These are phyloP conservation scores for Leuciscus waleckii DNA, from an alignment of 2,797 vertebrate genomes.

Conservation along the genomic window DNA sequence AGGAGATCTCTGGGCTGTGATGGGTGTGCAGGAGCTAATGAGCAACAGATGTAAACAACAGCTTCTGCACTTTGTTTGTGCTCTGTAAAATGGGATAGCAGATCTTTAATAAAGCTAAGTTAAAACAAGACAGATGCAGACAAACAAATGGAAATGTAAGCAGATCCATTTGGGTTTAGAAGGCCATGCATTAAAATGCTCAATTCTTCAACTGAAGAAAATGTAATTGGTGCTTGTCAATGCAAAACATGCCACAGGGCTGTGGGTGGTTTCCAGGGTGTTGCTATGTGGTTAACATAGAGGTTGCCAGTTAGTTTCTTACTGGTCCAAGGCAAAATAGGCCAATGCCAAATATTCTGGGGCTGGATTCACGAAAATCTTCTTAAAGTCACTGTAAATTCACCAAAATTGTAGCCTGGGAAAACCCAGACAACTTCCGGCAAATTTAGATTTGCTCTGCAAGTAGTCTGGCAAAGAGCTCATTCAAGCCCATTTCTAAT, in stretches of 20 bases:
- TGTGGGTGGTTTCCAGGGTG: neutral
- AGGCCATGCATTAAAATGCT: constrained; percentile 3
- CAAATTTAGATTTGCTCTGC: too few species aligned
- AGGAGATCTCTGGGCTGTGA: constrained; percentile 15
- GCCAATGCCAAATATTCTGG: neutral
- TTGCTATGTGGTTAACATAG: neutral
- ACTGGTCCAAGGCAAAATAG: neutral
- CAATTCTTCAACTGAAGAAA: neutral
- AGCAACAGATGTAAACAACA: constrained; percentile 45
- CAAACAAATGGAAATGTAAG: neutral
- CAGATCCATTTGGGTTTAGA: neutral
- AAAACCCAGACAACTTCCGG: too few species aligned
- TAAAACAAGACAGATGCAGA: neutral
- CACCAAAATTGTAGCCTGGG: neutral
- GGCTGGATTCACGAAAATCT: neutral
- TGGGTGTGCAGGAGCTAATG: constrained; percentile 30
- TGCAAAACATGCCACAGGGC: neutral
- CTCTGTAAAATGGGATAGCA: neutral
- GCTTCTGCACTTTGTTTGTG: neutral
- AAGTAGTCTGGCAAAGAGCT: too few species aligned
- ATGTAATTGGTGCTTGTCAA: neutral
- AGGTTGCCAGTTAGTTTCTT: neutral
- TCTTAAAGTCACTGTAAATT: neutral
- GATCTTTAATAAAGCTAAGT: neutral
- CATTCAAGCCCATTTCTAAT: too few species aligned